Conservation (phyloP, 2,797 vertebrate genomes). For the Neopelma chrysocephalum region DNA sequence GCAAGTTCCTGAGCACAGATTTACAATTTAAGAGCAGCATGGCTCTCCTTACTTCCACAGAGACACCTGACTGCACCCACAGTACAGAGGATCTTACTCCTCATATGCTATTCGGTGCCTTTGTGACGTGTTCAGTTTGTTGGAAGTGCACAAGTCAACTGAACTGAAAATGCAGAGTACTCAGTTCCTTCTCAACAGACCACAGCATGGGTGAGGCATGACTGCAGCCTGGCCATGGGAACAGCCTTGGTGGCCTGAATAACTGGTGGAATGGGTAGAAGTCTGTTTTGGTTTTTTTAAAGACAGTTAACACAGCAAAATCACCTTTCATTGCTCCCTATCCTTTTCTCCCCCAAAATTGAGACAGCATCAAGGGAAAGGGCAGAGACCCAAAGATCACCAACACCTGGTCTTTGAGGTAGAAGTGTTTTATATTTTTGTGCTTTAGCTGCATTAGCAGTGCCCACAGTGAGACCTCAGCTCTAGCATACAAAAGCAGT, state of each 20-base stretch:
- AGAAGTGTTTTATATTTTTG: neutral
- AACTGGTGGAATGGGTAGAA: neutral
- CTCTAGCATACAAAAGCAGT: neutral
- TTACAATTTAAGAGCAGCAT: accelerated
- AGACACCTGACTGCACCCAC: neutral
- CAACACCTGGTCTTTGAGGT: neutral
- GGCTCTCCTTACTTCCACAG: neutral
- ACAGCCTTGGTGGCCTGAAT: neutral
- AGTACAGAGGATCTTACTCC: neutral
- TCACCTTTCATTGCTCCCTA: neutral
- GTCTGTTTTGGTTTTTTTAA: neutral
- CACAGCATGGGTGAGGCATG: neutral
- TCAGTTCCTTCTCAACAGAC: neutral
- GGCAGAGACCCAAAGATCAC: neutral
- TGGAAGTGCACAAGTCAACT: neutral
- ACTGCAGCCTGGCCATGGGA: accelerated
- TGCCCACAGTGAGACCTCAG: neutral
- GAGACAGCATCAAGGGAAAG: neutral
- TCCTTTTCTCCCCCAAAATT: neutral
- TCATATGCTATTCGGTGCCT: neutral
- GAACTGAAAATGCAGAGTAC: neutral
- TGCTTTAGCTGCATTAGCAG: neutral
- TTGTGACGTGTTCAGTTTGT: neutral
- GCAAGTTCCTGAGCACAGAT: neutral
- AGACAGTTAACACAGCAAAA: neutral